Base-by-base conservation (phyloP, 2,113 vertebrate species). In the Syrrhaptes paradoxus region DNA sequence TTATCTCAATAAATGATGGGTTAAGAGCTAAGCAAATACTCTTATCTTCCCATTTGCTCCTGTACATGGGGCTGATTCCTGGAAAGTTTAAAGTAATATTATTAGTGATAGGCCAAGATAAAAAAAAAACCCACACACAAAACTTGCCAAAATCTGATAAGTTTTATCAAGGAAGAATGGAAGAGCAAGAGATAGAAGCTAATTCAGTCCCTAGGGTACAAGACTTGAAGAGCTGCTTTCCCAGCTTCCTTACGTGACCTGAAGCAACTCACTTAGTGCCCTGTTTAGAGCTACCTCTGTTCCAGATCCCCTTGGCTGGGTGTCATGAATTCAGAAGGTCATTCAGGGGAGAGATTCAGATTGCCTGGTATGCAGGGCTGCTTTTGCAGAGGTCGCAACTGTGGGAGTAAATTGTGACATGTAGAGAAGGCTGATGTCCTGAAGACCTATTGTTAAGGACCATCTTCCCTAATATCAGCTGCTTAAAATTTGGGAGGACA, bases 61-160 rank as follows among this genome's bases (percentile, higher is more conserved):
- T 87, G 70, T 78, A 58, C 21, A 71, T 12, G 54, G 73, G 65
- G 8, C 90, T 67, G 79, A 94, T 96, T 92, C 93, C 92, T 96
- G 96, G 95, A 96, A 97, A 96, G 80, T 66, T 93, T 80, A 49
- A 31, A 79, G 86, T 97, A 95, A 96, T 96, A 71, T 92, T 82
- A 76, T 95, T 97, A 96, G 70, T 9, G 57, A 95, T 85, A 76
- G 77, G 9, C 63, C 36, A 85, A 55, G 71, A 92, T 87, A 92
- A 90, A 52, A 9, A 24, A 48, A 17, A 0, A 21, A 79, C 36
- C 25, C 51, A 26, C 25, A 84, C 13, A 84, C 59, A 77, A 74
- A 76, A 76, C 45, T 87, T 90, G 68, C 85, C 86, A 92, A 83
- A 88, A 94, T 97, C 97, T 96, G 95, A 94, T 95, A 94, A 92